Evolutionary conservation across 2,797 vertebrate species (phyloP).

Genomic region (Myripristis jacobus): DNA sequence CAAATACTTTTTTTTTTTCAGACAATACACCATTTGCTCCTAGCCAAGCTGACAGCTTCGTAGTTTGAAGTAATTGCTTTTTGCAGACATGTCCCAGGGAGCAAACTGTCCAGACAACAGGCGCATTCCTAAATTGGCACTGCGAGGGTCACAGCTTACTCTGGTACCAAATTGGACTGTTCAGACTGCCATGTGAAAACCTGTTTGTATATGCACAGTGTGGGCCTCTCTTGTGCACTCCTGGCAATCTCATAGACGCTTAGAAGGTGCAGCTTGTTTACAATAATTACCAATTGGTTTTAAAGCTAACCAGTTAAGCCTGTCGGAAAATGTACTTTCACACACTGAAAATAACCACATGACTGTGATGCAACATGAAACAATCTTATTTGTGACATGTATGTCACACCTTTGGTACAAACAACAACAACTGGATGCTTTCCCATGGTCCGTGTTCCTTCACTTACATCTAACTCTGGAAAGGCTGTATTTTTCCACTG

Average conservation of each 20-base stretch:
- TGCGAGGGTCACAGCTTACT: constrained; percentile 56
- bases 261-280: constrained; percentile 24
- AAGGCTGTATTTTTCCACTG: neutral
- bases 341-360: constrained; percentile 44
- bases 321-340: constrained; percentile 19
- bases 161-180: constrained; percentile 46
- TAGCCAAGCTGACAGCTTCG: constrained; percentile 57
- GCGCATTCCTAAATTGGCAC: constrained; percentile 54
- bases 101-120: constrained; percentile 66
- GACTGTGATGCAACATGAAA: constrained; percentile 20
- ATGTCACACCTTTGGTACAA: too few species aligned
- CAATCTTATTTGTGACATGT: neutral
- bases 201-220: constrained; percentile 31
- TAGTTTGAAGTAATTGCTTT: constrained; percentile 74
- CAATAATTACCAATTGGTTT: constrained; percentile 26
- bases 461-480: too few species aligned
- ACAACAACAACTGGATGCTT: neutral
- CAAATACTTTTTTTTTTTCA: constrained; percentile 20
- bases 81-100: constrained; percentile 71
- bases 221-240: constrained; percentile 8
- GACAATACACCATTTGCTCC: constrained; percentile 56
- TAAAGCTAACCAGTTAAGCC: constrained; percentile 25
- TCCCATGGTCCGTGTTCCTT: too few species aligned
- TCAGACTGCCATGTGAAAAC: constrained; percentile 42
- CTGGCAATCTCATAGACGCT: constrained; percentile 9